These are phyloP conservation scores for Brachyhypopomus gauderio DNA, from an alignment of 2,113 vertebrate species.

Conservation along the genomic window DNA sequence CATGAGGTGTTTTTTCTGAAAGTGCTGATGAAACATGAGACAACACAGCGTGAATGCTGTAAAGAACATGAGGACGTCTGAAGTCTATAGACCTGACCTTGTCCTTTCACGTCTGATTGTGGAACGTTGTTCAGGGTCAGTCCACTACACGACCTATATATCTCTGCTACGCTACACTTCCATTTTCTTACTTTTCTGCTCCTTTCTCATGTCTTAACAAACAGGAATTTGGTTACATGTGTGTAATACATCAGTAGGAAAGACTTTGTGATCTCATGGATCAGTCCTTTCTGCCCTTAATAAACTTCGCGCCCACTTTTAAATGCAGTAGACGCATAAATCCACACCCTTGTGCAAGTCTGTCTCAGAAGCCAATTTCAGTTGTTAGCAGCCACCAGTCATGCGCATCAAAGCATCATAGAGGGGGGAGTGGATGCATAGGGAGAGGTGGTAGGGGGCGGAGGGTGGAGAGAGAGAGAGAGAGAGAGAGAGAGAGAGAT, in stretches of 20 bases:
- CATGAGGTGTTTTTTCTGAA: background rate
- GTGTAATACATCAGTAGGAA: no score
- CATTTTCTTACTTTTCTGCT: background rate
- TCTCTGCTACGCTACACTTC: no score
- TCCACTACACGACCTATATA: background rate
- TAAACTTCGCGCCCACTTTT: background rate
- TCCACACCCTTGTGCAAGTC: background rate
- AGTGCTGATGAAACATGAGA: background rate
- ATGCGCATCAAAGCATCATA: background rate
- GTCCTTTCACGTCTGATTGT: background rate
- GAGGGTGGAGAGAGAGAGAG: background rate
- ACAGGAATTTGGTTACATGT: no score
- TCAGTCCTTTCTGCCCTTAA: background rate
- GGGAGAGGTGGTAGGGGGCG: no score
- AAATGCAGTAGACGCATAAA: background rate
- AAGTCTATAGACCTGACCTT: background rate
- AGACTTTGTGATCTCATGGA: no score
- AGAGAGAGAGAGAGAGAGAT: background rate
- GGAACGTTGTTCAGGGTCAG: slow-evolving; percentile 3
- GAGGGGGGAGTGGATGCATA: no score
- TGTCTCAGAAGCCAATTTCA: slow-evolving; percentile 9
- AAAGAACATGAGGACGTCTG: background rate
- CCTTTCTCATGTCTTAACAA: background rate
- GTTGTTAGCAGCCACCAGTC: slow-evolving; percentile 1
- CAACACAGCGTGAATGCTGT: background rate